Evolutionary conservation across 2,113 vertebrate genomes (phyloP), one percentile per base, ranked within the genome.

Genomic region (Brachyistius frenatus): DNA sequence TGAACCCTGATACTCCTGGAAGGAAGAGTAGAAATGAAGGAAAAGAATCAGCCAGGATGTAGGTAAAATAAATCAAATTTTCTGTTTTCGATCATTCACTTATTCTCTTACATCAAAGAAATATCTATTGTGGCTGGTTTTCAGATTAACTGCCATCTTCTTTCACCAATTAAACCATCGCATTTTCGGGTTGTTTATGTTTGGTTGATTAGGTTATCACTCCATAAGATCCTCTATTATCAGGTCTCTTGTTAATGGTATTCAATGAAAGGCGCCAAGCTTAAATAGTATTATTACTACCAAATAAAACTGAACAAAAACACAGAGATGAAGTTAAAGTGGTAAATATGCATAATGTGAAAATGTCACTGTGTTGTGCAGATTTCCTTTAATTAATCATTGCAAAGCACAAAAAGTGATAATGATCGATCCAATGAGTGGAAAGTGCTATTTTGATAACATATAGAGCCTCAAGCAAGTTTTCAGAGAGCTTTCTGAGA

Each of bases 1-100:
- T 47, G 97, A 96, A 31, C 87, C 95, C 90, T 99, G 97, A 6
- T 99, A 99, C 39, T 96, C 96, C 98, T 99, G 91, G 16, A 15
- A 10, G 3, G 11, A 41, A 14, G 11, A 3, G 33, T 2, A 23
- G 35, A 67, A 5, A 66, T 9, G 13, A 69, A 65, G 0, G 39
- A 7, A 2, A 32, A 41, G 7, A n/a, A 65, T 35, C 41, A 62
- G 8, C 13, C n/a, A 9, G 23, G 13, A 15, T 49, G 39, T 41
- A 8, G 39, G 39, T 41, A 41, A 41, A 41, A 41, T 41, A 3
- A 5, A 41, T 41, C 39, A 41, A 41, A 8, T 41, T 41, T 41
- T 7, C 6, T 4, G 39, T 41, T 41, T 41, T 23, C 23, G 23
- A 23, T 23, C 23, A 23, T 23, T 23, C 23, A 23, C 23, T 23